Evolutionary conservation across 2,113 vertebrate species (phyloP).

Genomic region (Lethenteron camtschaticum): DNA sequence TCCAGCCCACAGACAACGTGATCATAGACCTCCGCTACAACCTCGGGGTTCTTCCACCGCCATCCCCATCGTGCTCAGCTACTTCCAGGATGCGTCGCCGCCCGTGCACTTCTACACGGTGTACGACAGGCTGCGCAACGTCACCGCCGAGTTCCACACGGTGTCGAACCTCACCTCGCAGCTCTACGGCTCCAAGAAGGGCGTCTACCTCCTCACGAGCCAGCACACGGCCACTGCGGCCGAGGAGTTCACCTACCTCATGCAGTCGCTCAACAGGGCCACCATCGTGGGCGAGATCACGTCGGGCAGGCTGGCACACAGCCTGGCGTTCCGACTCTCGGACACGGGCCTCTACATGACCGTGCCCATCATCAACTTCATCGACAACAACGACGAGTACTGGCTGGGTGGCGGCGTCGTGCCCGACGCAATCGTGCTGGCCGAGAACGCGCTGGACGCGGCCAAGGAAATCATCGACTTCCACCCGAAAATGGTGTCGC

Average conservation of each 20-base stretch:
- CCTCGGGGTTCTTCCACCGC: slow-evolving; percentile 31
- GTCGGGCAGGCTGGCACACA: slow-evolving; percentile 39
- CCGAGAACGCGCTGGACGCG: slow-evolving; percentile 44
- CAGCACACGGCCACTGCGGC: slow-evolving; percentile 41
- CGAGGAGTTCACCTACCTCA: slow-evolving; percentile 57
- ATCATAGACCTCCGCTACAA: slow-evolving; percentile 53
- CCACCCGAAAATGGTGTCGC: slow-evolving; percentile 25
- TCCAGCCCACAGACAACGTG: slow-evolving; percentile 37
- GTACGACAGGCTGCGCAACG: slow-evolving; percentile 35
- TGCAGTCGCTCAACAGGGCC: slow-evolving; percentile 46
- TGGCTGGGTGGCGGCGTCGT: slow-evolving; percentile 65
- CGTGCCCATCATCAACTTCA: slow-evolving; percentile 49
- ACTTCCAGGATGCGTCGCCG: slow-evolving; percentile 28
- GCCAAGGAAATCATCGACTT: slow-evolving; percentile 38
- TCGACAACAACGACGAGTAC: slow-evolving; percentile 45
- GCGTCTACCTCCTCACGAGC: slow-evolving; percentile 49
- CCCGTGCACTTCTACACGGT: slow-evolving; percentile 37
- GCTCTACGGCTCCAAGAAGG: slow-evolving; percentile 28
- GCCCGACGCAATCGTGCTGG: slow-evolving; percentile 51
- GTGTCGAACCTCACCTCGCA: slow-evolving; percentile 20
- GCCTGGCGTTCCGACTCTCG: slow-evolving; percentile 27
- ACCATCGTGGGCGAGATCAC: slow-evolving; percentile 62
- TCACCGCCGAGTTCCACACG: slow-evolving; percentile 30
- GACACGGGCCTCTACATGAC: slow-evolving; percentile 24
- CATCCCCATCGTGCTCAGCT: slow-evolving; percentile 40